Conservation (phyloP, 2,113 vertebrate genomes). For the Ophiodon elongatus region DNA sequence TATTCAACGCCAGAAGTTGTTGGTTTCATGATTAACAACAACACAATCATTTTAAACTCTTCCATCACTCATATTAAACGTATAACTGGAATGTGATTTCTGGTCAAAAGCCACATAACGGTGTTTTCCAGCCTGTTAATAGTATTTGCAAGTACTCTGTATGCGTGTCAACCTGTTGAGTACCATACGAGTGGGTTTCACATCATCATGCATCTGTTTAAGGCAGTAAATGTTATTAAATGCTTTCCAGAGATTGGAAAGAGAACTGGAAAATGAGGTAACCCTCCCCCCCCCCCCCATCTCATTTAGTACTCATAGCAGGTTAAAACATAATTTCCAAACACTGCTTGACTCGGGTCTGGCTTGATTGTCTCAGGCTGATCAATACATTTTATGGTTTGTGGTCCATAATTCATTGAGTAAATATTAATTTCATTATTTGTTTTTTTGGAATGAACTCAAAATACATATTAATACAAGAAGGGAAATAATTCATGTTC, state of each 20-base stretch:
- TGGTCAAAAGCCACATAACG: conserved; percentile 18
- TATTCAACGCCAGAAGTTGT: conserved; percentile 1
- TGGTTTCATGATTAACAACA: conserved; percentile 22
- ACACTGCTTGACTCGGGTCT: too few species aligned
- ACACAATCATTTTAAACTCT: conserved; percentile 7
- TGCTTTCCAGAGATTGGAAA: conserved; percentile 43
- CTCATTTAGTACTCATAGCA: background rate
- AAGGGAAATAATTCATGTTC: too few species aligned
- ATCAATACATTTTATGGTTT: conserved; percentile 17
- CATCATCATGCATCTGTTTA: background rate
- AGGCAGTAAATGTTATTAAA: conserved; percentile 18
- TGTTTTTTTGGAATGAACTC: too few species aligned
- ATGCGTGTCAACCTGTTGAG: conserved; percentile 11
- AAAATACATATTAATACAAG: too few species aligned
- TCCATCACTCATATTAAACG: conserved; percentile 4
- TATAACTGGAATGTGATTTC: conserved; percentile 39
- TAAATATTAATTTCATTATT: too few species aligned
- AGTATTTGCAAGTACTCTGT: background rate
- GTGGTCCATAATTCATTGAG: conserved; percentile 25
- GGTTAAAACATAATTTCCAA: conserved; percentile 4
- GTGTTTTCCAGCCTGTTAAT: conserved; percentile 5
- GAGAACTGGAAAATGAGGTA: too few species aligned
- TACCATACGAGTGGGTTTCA: conserved; percentile 8
- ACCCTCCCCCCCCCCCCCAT: background rate
- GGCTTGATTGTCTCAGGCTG: background rate